Percentiles rank a stretch among this genome's conserved stretches.
These are phyloP conservation scores for Lamellibrachia satsuma DNA, from an alignment of 2,888 invertebrate species.

Conservation along the genomic window DNA sequence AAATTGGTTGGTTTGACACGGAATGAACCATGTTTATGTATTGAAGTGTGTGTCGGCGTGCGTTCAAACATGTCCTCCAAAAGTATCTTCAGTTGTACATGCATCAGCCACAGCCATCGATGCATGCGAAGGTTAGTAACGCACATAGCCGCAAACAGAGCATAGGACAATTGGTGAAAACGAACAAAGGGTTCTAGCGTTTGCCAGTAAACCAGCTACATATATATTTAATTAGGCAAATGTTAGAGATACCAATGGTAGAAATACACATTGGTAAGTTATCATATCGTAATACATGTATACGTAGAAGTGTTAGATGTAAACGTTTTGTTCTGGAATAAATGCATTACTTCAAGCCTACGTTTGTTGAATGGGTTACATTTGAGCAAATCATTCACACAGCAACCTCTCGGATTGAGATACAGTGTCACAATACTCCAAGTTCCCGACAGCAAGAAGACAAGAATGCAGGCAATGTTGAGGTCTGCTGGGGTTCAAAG, in stretches of 20 bases:
- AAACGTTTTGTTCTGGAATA: neutral
- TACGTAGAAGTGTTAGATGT: neutral
- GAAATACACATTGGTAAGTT: neutral
- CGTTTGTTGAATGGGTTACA: neutral
- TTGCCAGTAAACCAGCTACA: slow-evolving; percentile 17
- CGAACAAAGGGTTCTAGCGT: neutral
- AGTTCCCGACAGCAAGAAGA: neutral
- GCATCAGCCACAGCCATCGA: neutral
- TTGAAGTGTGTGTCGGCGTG: neutral
- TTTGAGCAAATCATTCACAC: neutral
- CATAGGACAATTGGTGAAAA: neutral
- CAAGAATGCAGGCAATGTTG: neutral
- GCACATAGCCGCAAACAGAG: neutral
- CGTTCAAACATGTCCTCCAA: neutral
- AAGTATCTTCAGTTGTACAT: neutral
- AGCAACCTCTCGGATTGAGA: neutral
- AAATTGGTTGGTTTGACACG: no score
- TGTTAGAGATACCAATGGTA: neutral
- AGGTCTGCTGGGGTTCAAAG: neutral
- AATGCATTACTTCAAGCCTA: neutral
- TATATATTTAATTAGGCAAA: slow-evolving; percentile 10
- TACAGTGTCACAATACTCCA: neutral
- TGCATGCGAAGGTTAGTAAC: neutral
- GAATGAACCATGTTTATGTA: neutral
- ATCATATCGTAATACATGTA: neutral